These are phyloP conservation scores for Fistularia commersonii DNA, from an alignment of 2,797 vertebrate species.

Conservation along the genomic window DNA sequence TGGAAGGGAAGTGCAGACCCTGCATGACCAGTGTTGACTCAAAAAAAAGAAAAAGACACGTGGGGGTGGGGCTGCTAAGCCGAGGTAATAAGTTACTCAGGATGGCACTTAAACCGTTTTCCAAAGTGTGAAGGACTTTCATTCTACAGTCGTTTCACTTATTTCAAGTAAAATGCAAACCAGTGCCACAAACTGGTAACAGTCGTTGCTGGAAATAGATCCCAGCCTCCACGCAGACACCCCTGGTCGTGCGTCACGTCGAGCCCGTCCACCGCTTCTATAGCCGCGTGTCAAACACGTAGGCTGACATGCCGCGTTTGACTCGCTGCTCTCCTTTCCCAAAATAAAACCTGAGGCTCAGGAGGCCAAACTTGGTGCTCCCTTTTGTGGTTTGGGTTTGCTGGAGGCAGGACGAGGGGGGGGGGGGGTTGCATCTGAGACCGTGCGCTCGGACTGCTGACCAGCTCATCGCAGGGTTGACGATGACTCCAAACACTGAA, in stretches of 20 bases:
- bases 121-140: background rate
- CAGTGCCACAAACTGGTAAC: no score
- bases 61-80: background rate
- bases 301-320: constrained; percentile 40
- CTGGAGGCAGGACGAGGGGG: background rate
- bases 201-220: no score
- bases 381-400: constrained; percentile 19
- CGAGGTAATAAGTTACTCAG: background rate
- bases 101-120: background rate
- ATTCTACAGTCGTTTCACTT: background rate
- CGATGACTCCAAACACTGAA: no score
- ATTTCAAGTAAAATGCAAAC: background rate
- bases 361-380: constrained; percentile 45
- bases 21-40: no score
- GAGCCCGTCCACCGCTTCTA: constrained; percentile 22
- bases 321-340: constrained; percentile 64
- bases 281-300: constrained; percentile 47
- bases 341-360: constrained; percentile 64
- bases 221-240: no score
- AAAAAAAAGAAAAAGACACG: background rate
- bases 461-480: no score
- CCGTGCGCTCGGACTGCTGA: no score
- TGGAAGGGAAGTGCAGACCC: no score
- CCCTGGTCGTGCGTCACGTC: no score
- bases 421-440: constrained; percentile 1